phyloP scores from a whole-genome alignment of 2,888 invertebrate genomes.

The Xanthia icteritia region DNA sequence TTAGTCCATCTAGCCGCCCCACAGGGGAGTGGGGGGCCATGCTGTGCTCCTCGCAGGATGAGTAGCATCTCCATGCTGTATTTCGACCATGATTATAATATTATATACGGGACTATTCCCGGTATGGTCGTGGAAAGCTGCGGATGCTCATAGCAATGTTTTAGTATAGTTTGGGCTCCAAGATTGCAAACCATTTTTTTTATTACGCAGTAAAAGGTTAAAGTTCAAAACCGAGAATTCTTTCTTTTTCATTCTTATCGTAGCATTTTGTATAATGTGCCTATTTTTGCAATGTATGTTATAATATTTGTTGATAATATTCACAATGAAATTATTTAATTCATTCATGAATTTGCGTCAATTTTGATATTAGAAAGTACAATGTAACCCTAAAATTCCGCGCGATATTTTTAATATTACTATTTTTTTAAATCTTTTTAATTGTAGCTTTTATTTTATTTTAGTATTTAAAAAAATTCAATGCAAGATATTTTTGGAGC shows the following conservation, averaged over 20 bases:
- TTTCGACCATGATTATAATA: slow-evolving; percentile 96
- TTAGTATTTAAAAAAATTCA: background rate
- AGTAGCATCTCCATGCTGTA: slow-evolving; percentile 97
- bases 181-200: slow-evolving; percentile 42
- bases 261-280: slow-evolving; percentile 12
- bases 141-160: slow-evolving; percentile 94
- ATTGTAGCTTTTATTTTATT: background rate
- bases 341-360: slow-evolving; percentile 41
- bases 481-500: slow-evolving; percentile 67
- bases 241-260: slow-evolving; percentile 35
- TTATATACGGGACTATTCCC: slow-evolving; percentile 96
- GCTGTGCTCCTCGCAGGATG: slow-evolving; percentile 97
- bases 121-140: slow-evolving; percentile 98
- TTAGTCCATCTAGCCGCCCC: slow-evolving; percentile 95
- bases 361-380: slow-evolving; percentile 12
- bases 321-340: slow-evolving; percentile 4
- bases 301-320: background rate
- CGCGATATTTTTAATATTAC: background rate
- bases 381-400: slow-evolving; percentile 35
- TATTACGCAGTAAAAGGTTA: background rate
- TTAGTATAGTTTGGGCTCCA: slow-evolving; percentile 74
- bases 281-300: slow-evolving; percentile 5
- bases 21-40: slow-evolving; percentile 95
- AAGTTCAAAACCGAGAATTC: slow-evolving; percentile 9
- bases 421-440: background rate